A percentile compares a stretch with the other conserved stretches of the same genome.
These are phyloP conservation scores for Thermophis baileyi DNA, from an alignment of 2,113 vertebrate species.

Conservation along the genomic window DNA sequence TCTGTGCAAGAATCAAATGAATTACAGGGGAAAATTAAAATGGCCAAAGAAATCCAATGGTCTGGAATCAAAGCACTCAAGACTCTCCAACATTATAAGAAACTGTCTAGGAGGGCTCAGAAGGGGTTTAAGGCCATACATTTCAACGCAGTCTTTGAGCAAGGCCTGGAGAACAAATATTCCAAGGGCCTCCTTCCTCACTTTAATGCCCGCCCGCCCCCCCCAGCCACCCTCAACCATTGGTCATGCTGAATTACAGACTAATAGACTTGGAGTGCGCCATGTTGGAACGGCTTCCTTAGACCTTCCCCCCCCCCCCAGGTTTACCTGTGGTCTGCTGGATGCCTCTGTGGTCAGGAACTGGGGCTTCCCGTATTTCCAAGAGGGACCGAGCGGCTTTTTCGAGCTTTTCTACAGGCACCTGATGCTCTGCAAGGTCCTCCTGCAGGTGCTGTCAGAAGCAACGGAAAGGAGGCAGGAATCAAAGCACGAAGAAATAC, in stretches of 20 bases:
- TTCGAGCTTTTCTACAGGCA: slow-evolving; percentile 92
- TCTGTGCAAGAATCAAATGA: slow-evolving; percentile 63
- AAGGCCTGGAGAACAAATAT: not conserved
- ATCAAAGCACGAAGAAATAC: not conserved
- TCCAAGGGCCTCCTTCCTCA: not conserved
- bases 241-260: not conserved
- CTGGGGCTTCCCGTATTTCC: slow-evolving; percentile 80
- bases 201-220: not conserved
- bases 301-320: not conserved
- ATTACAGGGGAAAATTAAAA: not conserved
- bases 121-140: not conserved
- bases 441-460: slow-evolving; percentile 83
- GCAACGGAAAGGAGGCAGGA: not conserved
- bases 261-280: not conserved
- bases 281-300: not conserved
- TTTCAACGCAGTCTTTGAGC: not conserved
- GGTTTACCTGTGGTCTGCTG: slow-evolving; percentile 80
- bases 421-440: slow-evolving; percentile 86
- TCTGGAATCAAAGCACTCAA: not conserved
- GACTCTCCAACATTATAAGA: no score
- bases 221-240: not conserved
- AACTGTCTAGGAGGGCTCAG: no score
- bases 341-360: slow-evolving; percentile 74
- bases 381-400: slow-evolving; percentile 80
- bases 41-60: not conserved